Percentiles rank a stretch among this genome's conserved stretches.
phyloP scores from a whole-genome alignment of 1,140 invertebrate species.

The Prorops nasuta region DNA sequence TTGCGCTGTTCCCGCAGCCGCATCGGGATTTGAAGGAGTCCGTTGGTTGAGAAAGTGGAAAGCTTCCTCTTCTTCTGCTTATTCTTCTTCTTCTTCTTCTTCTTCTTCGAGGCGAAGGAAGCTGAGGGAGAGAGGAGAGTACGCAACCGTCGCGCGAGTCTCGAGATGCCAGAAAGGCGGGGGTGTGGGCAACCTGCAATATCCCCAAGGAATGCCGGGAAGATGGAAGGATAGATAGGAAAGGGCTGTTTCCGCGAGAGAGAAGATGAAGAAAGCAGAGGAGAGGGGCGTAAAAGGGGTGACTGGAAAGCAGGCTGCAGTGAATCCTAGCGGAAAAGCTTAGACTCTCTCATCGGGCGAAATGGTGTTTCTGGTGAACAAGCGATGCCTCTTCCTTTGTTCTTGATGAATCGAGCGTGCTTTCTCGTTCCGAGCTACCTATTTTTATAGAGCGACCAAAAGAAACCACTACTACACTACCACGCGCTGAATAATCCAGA shows the following conservation, averaged over 20 bases:
- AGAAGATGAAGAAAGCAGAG: slow-evolving; percentile 13
- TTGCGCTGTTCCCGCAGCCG: slow-evolving; percentile 50
- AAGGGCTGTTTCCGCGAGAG: slow-evolving; percentile 19
- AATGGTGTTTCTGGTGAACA: no score
- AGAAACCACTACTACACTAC: no score
- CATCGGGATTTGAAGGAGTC: slow-evolving; percentile 49
- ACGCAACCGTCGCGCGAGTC: background rate
- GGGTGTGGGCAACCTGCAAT: slow-evolving; percentile 38
- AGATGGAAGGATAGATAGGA: slow-evolving; percentile 53
- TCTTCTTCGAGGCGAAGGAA: no score
- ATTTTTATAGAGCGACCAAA: no score
- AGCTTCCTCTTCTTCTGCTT: no score
- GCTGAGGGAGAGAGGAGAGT: slow-evolving; percentile 11
- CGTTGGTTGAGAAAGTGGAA: slow-evolving; percentile 17
- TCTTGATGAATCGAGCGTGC: background rate
- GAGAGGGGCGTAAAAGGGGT: slow-evolving; percentile 30
- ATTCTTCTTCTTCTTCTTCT: no score
- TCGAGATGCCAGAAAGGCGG: slow-evolving; percentile 8
- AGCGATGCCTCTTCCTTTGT: no score
- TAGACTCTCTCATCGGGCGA: no score
- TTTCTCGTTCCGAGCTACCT: no score
- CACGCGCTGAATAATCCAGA: no score
- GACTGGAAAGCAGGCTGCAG: slow-evolving; percentile 18
- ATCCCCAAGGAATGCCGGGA: slow-evolving; percentile 54
- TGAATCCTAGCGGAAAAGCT: slow-evolving; percentile 49